Evolutionary conservation across 2,888 invertebrate genomes (phyloP).

Genomic region (Diaphora mendica): DNA sequence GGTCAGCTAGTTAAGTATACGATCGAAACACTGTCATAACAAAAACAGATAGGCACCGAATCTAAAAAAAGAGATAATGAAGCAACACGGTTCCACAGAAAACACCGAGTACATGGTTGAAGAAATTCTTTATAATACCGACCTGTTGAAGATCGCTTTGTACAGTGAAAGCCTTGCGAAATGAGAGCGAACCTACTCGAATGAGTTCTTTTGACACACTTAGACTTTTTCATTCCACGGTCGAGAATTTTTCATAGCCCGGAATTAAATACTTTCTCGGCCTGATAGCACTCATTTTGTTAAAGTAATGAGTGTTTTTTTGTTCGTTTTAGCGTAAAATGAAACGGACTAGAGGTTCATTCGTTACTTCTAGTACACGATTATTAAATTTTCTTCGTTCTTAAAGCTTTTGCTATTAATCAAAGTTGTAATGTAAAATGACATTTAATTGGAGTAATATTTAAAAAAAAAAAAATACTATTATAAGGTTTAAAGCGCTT

Average conservation of each 20-base stretch:
- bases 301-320: slow-evolving; percentile 12
- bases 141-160: slow-evolving; percentile 19
- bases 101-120: slow-evolving; percentile 9
- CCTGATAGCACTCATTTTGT: slow-evolving; percentile 21
- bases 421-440: not conserved
- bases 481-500: not conserved
- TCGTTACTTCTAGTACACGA: not conserved
- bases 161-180: slow-evolving; percentile 27
- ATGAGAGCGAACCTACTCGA: slow-evolving; percentile 25
- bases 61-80: slow-evolving; percentile 4
- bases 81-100: slow-evolving; percentile 10
- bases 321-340: slow-evolving; percentile 10
- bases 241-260: slow-evolving; percentile 30
- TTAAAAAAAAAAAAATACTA: not conserved
- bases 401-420: slow-evolving; percentile 5
- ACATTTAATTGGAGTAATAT: not conserved
- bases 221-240: slow-evolving; percentile 44
- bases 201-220: slow-evolving; percentile 46
- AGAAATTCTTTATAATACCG: slow-evolving; percentile 10
- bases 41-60: not conserved
- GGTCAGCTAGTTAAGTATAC: too few species aligned
- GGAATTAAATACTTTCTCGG: slow-evolving; percentile 25
- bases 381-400: slow-evolving; percentile 8
- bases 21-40: not conserved
- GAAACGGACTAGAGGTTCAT: slow-evolving; percentile 6